Conservation (phyloP, 92 coral and sea anemone genomes). For the Heliopora coerulea region DNA sequence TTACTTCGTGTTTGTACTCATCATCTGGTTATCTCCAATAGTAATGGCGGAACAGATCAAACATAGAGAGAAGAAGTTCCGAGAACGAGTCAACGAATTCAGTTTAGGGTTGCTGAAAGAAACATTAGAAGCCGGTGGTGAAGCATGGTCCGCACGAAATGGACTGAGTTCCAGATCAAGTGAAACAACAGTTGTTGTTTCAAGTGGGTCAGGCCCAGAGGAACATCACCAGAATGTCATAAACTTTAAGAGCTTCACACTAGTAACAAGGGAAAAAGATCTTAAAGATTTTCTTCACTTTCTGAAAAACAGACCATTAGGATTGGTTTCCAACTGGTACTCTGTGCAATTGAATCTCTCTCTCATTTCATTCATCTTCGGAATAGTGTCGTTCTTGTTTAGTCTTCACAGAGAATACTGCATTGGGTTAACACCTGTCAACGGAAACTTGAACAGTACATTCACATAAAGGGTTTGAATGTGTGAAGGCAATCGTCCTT, state of each 20-base stretch:
- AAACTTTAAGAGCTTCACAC: neutral
- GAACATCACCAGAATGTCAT: neutral
- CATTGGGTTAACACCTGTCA: neutral
- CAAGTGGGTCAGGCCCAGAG: neutral
- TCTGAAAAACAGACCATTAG: neutral
- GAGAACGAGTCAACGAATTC: constrained; percentile 11
- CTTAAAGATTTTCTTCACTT: neutral
- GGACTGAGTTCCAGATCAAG: too few relatives aligned
- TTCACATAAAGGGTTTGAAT: neutral
- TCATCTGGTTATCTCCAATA: neutral
- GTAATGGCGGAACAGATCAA: constrained; percentile 4
- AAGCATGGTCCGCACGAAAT: too few relatives aligned
- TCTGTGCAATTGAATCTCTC: neutral
- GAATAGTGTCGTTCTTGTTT: neutral
- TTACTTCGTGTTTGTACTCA: neutral
- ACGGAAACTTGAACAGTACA: neutral
- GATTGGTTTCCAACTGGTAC: neutral
- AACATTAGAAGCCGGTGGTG: neutral
- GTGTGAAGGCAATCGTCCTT: too few relatives aligned
- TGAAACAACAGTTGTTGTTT: neutral
- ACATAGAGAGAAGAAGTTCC: neutral
- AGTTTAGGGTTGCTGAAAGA: neutral
- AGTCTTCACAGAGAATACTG: neutral
- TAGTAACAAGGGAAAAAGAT: neutral
- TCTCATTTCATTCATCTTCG: neutral